These are phyloP conservation scores for Sternarchorhynchus goeldii DNA, from an alignment of 2,797 vertebrate genomes.

Conservation along the genomic window DNA sequence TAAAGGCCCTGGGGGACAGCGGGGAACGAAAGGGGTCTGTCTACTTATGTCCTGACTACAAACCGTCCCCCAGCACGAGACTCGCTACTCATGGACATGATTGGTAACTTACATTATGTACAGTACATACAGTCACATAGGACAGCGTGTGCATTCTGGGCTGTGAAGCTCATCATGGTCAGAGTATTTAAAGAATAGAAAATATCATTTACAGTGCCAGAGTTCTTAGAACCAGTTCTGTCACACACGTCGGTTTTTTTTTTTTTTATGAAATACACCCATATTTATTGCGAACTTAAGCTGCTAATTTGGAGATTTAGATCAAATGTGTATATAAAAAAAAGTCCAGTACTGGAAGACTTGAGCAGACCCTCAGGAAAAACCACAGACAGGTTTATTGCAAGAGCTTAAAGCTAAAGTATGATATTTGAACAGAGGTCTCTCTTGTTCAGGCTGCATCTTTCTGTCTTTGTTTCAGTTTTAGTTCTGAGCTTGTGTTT, in stretches of 20 bases:
- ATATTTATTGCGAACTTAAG: slow-evolving; percentile 62
- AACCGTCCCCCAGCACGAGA: slow-evolving; percentile 54
- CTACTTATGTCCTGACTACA: slow-evolving; percentile 81
- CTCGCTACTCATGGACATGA: slow-evolving; percentile 39
- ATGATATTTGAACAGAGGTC: background rate
- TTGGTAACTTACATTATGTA: slow-evolving; percentile 44
- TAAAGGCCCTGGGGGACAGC: slow-evolving; percentile 83
- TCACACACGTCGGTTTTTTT: background rate
- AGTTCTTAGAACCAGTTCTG: slow-evolving; percentile 18
- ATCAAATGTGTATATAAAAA: slow-evolving; percentile 5
- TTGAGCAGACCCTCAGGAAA: slow-evolving; percentile 58
- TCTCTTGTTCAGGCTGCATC: background rate
- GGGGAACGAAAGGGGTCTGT: slow-evolving; percentile 87
- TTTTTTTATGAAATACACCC: slow-evolving; percentile 19
- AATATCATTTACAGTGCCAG: slow-evolving; percentile 31
- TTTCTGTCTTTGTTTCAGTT: slow-evolving; percentile 10
- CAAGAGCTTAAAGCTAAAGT: slow-evolving; percentile 29
- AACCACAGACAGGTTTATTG: slow-evolving; percentile 48
- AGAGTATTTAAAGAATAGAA: slow-evolving; percentile 14
- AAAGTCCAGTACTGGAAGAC: slow-evolving; percentile 73
- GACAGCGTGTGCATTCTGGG: slow-evolving; percentile 24
- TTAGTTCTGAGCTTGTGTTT: slow-evolving; percentile 20
- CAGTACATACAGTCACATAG: slow-evolving; percentile 47
- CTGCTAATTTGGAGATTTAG: slow-evolving; percentile 36
- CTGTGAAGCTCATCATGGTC: background rate